Percentiles rank a stretch among this genome's conserved stretches.
phyloP scores from a whole-genome alignment of 1,140 invertebrate species.

The Orchesella cincta region DNA sequence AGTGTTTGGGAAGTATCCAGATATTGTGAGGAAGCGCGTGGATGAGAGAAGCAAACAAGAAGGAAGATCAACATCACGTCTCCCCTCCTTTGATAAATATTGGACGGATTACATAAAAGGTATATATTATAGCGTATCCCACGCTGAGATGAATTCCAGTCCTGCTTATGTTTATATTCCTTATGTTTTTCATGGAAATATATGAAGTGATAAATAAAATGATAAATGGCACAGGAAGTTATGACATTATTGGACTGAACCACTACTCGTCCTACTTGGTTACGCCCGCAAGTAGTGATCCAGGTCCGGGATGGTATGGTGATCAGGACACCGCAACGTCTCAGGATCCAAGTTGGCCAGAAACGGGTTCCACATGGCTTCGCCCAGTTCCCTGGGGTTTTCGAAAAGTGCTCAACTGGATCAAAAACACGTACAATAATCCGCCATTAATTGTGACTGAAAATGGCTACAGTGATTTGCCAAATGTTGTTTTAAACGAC shows the following conservation, averaged over 20 bases:
- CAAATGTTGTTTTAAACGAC: slow-evolving; percentile 38
- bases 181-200: too few relatives aligned
- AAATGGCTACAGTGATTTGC: slow-evolving; percentile 38
- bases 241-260: slow-evolving; percentile 36
- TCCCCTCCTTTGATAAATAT: slow-evolving; percentile 47
- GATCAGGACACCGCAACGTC: slow-evolving; percentile 22
- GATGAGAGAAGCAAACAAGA: slow-evolving; percentile 42
- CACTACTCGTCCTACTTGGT: slow-evolving; percentile 36
- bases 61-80: slow-evolving; percentile 41
- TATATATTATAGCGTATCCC: too few relatives aligned
- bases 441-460: slow-evolving; percentile 39
- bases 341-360: slow-evolving; percentile 32
- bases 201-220: not conserved
- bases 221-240: not conserved
- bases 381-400: slow-evolving; percentile 37
- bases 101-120: slow-evolving; percentile 60
- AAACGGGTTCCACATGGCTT: slow-evolving; percentile 28
- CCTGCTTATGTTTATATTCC: too few relatives aligned
- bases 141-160: too few relatives aligned
- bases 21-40: slow-evolving; percentile 51
- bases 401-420: slow-evolving; percentile 45
- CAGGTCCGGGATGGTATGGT: slow-evolving; percentile 10
- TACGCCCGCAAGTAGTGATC: not conserved
- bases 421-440: slow-evolving; percentile 42
- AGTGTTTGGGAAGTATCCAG: slow-evolving; percentile 50